Base-by-base conservation (phyloP, 1,140 invertebrate species). In the Diploscapter pachys region DNA sequence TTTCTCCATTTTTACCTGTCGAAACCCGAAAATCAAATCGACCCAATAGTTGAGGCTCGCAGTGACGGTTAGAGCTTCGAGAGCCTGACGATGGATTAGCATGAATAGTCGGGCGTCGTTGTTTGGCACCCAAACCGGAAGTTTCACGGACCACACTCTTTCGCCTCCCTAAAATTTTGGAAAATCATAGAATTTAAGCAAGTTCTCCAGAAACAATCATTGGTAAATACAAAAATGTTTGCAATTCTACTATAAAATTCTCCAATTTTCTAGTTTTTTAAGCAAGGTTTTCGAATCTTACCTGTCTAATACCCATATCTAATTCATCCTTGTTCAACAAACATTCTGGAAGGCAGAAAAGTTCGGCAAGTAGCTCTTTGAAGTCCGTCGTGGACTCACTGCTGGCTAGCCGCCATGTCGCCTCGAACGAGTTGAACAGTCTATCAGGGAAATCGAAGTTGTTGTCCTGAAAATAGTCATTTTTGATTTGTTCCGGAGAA, bases 21-120 rank as follows among this genome's bases (percentile, higher is more conserved):
- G 85, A 73, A 91, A 96, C 2, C 97, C 97, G 88, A 99, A 99
- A 80, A 99, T 96, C n/a, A 99, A 88, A 88, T 99, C 97, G 77
- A 99, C 99, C 96, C 96, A 99, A 86, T 98, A 91, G 87, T 99
- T 94, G 48, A 99, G 89, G 87, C 96, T 92, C 78, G 95, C 92
- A n/a, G 94, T 97, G 3, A 99, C 96, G 87, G 91, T 95, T 87
- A 98, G 94, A 83, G 93, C 96, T 86, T 99, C 97, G 50, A 99
- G 88, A 2, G 96, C 97, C 80, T 88, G 88, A 81, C 90, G 86
- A 81, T 91, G 90, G 31, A 88, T 86, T 66, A 91, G 81, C 81
- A 99, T 98, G 86, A 99, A 99, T 86, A 99, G 95, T 51, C 93
- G 79, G 51, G 80, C 54, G 68, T 84, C 80, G 6, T 70, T 67